phyloP scores from a whole-genome alignment of 2,113 vertebrate species.

The Mustelus asterias region DNA sequence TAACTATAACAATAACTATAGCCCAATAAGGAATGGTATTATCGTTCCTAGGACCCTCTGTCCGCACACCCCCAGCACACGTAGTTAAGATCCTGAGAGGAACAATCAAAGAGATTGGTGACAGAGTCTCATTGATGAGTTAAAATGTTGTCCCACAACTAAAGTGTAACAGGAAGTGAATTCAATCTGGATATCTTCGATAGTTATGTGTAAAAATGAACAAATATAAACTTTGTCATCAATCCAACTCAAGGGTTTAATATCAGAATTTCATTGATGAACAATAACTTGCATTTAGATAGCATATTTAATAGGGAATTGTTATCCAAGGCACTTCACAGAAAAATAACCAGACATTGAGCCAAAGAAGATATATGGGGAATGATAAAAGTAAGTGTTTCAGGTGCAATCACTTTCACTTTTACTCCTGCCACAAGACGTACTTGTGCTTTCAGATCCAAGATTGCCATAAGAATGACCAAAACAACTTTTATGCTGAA shows the following conservation, averaged over 20 bases:
- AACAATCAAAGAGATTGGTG: not conserved
- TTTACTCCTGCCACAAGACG: not conserved
- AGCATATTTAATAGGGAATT: not conserved
- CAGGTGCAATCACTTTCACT: not conserved
- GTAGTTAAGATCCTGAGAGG: too few relatives aligned
- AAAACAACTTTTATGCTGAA: not conserved
- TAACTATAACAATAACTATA: not conserved
- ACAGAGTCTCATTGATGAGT: not conserved
- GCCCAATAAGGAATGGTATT: not conserved
- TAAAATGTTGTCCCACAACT: not conserved
- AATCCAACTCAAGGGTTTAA: not conserved
- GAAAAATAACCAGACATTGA: not conserved
- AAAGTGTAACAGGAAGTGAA: not conserved
- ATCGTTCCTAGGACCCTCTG: too few relatives aligned
- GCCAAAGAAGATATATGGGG: not conserved
- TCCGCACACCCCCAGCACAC: too few relatives aligned
- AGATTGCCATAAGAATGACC: not conserved
- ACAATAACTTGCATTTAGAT: not conserved
- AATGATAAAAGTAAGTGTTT: not conserved
- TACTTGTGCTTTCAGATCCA: not conserved
- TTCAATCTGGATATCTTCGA: not conserved
- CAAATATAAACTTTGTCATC: not conserved
- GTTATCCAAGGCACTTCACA: not conserved
- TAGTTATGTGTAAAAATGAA: not conserved
- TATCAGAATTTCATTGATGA: not conserved